Percentiles rank a stretch among this genome's conserved stretches.
Conservation (phyloP, 2,797 vertebrate genomes). For the Hydrolagus colliei region DNA sequence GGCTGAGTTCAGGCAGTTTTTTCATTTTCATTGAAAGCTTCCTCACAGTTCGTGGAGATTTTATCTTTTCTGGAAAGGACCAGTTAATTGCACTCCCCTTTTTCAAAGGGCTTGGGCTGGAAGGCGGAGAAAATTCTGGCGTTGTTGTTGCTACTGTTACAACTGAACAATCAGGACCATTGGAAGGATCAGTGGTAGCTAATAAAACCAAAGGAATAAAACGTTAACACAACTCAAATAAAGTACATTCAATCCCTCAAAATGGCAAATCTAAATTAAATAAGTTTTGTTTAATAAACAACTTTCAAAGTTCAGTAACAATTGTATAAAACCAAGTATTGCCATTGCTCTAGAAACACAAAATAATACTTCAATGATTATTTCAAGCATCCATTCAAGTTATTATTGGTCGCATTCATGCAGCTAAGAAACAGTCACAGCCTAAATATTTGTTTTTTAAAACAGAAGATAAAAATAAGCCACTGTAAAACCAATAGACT, state of each 20-base stretch:
- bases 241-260: neutral
- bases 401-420: too few relatives aligned
- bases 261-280: neutral
- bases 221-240: neutral
- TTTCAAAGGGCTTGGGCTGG: slow-evolving; percentile 80
- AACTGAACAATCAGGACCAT: slow-evolving; percentile 20
- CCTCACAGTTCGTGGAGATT: slow-evolving; percentile 89
- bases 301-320: neutral
- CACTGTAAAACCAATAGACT: too few relatives aligned
- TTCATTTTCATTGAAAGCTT: slow-evolving; percentile 99
- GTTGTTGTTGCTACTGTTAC: slow-evolving; percentile 40
- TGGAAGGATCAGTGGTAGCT: slow-evolving; percentile 15
- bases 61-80: slow-evolving; percentile 95
- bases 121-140: slow-evolving; percentile 70
- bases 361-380: too few relatives aligned
- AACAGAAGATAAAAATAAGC: too few relatives aligned
- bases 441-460: too few relatives aligned
- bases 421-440: too few relatives aligned
- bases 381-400: too few relatives aligned
- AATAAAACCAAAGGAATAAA: slow-evolving; percentile 25
- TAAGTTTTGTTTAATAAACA: neutral
- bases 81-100: slow-evolving; percentile 86
- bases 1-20: slow-evolving; percentile 88
- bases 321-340: neutral
- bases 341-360: too few relatives aligned